phyloP scores from a whole-genome alignment of 2,113 vertebrate species.

The Gymnogyps californianus region DNA sequence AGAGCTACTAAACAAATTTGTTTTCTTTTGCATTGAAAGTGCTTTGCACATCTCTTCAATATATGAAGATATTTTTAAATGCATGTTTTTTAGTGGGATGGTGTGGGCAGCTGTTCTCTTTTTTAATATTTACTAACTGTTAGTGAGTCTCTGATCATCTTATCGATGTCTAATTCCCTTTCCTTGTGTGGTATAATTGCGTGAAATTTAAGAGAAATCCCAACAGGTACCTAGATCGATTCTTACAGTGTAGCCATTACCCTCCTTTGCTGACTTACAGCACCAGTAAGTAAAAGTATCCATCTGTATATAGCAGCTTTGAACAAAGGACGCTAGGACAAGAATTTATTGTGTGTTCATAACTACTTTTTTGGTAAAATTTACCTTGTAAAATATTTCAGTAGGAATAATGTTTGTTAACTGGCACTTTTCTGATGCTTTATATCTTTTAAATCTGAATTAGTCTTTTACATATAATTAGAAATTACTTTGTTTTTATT shows the following conservation, averaged over 20 bases:
- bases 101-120: neutral
- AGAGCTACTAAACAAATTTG: constrained; percentile 39
- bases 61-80: constrained; percentile 6
- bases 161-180: constrained; percentile 62
- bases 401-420: constrained; percentile 4
- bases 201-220: constrained; percentile 60
- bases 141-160: neutral
- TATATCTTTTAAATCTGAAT: neutral
- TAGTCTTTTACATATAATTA: constrained; percentile 17
- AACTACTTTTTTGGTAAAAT: neutral
- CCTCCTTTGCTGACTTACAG: neutral
- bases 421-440: neutral
- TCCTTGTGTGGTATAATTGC: constrained; percentile 48
- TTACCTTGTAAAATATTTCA: constrained; percentile 5
- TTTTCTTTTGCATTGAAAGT: constrained; percentile 32
- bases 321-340: neutral
- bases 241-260: neutral
- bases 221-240: neutral
- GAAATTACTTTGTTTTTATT: neutral
- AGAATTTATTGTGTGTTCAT: neutral
- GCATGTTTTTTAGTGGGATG: neutral
- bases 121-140: neutral
- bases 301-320: neutral
- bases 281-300: neutral
- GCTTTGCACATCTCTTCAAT: neutral